phyloP scores from a whole-genome alignment of 2,888 invertebrate species.

The Clitarchus hookeri region DNA sequence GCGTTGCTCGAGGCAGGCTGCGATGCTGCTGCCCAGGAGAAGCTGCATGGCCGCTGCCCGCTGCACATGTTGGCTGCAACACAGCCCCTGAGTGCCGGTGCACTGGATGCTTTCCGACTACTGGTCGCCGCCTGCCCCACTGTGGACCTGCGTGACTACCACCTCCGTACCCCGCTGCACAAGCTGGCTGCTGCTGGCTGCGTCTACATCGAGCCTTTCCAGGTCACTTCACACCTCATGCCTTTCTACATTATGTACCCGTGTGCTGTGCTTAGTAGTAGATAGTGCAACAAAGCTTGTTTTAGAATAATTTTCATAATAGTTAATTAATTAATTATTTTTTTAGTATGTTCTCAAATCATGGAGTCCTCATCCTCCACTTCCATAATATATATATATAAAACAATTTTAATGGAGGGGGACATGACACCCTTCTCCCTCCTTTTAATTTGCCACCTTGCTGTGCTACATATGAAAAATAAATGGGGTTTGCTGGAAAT shows the following conservation, averaged over 20 bases:
- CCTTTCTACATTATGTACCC: background rate
- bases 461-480: too few relatives aligned
- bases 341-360: too few relatives aligned
- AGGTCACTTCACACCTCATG: constrained; percentile 29
- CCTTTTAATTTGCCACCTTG: too few relatives aligned
- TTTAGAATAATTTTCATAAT: too few relatives aligned
- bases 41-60: constrained; percentile 51
- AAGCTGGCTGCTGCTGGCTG: constrained; percentile 49
- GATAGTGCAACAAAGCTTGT: background rate
- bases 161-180: constrained; percentile 51
- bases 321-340: too few relatives aligned
- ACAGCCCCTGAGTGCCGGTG: background rate
- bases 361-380: too few relatives aligned
- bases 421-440: too few relatives aligned
- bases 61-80: constrained; percentile 48
- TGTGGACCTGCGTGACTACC: constrained; percentile 51
- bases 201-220: constrained; percentile 44
- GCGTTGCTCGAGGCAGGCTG: constrained; percentile 51
- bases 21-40: constrained; percentile 51
- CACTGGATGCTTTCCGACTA: constrained; percentile 45
- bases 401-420: too few relatives aligned
- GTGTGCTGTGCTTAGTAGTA: background rate
- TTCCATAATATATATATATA: too few relatives aligned
- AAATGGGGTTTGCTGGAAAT: too few relatives aligned
- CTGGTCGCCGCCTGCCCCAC: constrained; percentile 48